phyloP scores from a whole-genome alignment of 2,113 vertebrate species.

The Boulengeromyrus knoepffleri region DNA sequence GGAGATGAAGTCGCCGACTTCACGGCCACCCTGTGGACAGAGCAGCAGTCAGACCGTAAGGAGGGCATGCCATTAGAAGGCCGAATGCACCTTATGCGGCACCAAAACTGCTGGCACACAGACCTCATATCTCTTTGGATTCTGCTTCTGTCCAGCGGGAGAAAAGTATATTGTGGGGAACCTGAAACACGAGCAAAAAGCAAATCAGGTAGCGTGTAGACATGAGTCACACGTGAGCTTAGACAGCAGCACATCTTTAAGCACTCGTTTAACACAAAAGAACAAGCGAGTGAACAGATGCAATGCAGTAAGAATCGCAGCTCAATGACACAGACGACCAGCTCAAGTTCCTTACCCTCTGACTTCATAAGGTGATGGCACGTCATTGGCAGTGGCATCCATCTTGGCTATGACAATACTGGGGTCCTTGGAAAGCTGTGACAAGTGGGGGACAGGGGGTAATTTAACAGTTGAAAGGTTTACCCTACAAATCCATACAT shows the following conservation, averaged over 20 bases:
- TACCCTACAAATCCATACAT: background rate
- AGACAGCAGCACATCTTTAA: background rate
- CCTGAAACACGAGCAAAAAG: conserved; percentile 46
- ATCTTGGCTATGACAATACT: conserved; percentile 93
- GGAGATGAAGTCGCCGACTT: conserved; percentile 86
- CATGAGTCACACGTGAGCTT: background rate
- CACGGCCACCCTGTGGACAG: conserved; percentile 78
- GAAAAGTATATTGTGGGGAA: conserved; percentile 95
- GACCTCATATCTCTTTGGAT: conserved; percentile 95
- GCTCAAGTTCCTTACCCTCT: conserved; percentile 72
- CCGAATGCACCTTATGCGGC: background rate
- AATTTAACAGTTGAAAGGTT: background rate
- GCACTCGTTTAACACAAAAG: background rate
- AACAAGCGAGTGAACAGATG: background rate
- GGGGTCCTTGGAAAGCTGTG: conserved; percentile 77
- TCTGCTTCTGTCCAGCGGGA: conserved; percentile 82
- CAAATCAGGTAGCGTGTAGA: background rate
- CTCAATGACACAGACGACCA: background rate
- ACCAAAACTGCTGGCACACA: conserved; percentile 11
- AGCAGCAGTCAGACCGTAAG: background rate
- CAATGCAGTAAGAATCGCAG: background rate
- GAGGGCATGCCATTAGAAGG: background rate
- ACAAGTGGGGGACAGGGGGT: conserved; percentile 6
- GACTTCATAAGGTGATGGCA: conserved; percentile 91
- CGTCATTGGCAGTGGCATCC: conserved; percentile 97